Percentiles rank a stretch among this genome's conserved stretches.
Evolutionary conservation across 2,888 invertebrate species (phyloP).

Genomic region (Clepsis dumicolana): DNA sequence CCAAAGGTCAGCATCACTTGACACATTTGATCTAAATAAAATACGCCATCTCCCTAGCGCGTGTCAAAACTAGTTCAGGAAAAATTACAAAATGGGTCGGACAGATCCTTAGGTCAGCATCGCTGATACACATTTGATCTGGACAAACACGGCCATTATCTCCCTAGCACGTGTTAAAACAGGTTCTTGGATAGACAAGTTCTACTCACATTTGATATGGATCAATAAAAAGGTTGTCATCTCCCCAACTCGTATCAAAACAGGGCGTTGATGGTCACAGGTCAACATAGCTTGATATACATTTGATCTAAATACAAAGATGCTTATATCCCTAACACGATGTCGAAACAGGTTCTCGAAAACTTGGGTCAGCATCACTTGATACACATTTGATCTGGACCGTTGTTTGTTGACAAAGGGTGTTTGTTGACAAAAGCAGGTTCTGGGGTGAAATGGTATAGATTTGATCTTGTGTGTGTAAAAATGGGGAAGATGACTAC

Average conservation of each 20-base stretch:
- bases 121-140: too few relatives aligned
- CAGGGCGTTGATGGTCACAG: background rate
- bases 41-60: background rate
- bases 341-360: slow-evolving; percentile 2
- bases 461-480: slow-evolving; percentile 43
- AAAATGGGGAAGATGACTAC: slow-evolving; percentile 1
- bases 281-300: background rate
- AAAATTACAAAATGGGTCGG: too few relatives aligned
- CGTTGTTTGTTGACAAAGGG: background rate
- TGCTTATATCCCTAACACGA: background rate
- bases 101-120: too few relatives aligned
- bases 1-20: background rate
- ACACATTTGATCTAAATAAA: background rate
- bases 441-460: slow-evolving; percentile 43
- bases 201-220: background rate
- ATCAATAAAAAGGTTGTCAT: background rate
- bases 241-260: background rate
- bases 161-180: too few relatives aligned
- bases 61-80: too few relatives aligned
- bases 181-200: too few relatives aligned
- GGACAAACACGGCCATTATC: too few relatives aligned
- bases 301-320: background rate
- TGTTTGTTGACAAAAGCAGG: slow-evolving; percentile 18
- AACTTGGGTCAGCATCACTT: slow-evolving; percentile 43
- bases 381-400: slow-evolving; percentile 45